Base-by-base conservation (phyloP, 1,140 invertebrate genomes). In the Bombus vancouverensis region DNA sequence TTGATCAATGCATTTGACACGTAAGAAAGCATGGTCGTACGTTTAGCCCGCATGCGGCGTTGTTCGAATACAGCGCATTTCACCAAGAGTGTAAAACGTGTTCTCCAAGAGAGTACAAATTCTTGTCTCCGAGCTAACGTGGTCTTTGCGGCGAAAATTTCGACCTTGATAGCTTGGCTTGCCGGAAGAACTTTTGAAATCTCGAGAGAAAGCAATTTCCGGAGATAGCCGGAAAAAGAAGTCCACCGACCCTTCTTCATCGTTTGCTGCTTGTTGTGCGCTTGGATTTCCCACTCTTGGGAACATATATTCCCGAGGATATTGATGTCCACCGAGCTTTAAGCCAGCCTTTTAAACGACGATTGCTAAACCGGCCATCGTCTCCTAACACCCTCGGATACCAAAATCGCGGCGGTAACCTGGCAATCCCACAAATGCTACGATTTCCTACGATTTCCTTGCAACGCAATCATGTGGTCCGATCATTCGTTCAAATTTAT, bases 141-240 rank as follows among this genome's bases (percentile, higher is more conserved):
- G 6, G 34, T 42, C 3, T 25, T 18, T 0, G 25, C 13, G 22
- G 15, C 0, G 74, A 79, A 72, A 73, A 81, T 73, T 47, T 74
- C 53, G 28, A 73, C 34, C 77, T 57, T 42, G 70, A 81, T 85
- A 81, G 57, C 22, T 32, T 42, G 15, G 6, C 1, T 15, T 3
- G 32, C 3, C 34, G 42, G 44, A 25, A 74, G 71, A 77, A 83
- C 65, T 77, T 89, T 89, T n/a, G 66, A 53, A 89, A 89, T 89
- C 80, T 65, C 59, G 62, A 39, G 79, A 80, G 80, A 65, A 74
- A 89, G 87, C 84, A 89, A 89, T 89, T 83, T 77, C 66, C 44
- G 83, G 75, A 80, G 85, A n/a, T 34, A 89, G 47, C 77, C 77
- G 71, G 71, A 83, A 62, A 89, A 82, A 87, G 71, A 76, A 86